These are phyloP conservation scores for Nanorana parkeri DNA, from an alignment of 2,113 vertebrate species.

Conservation along the genomic window DNA sequence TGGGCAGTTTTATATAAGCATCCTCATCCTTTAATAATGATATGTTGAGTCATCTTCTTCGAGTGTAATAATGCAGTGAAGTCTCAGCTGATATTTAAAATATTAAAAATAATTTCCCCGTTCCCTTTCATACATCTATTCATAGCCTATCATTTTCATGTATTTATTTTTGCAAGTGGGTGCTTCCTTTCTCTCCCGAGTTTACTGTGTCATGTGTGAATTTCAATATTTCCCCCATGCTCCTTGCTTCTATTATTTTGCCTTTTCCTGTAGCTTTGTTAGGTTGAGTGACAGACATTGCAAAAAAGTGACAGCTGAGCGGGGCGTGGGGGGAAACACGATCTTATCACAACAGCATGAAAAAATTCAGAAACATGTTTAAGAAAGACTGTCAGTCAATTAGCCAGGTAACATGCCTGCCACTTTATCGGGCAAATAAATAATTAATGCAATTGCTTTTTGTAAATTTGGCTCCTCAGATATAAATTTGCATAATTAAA, in stretches of 20 bases:
- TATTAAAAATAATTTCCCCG: too few relatives aligned
- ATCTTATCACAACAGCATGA: constrained; percentile 57
- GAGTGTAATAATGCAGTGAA: too few relatives aligned
- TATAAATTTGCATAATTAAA: constrained; percentile 85
- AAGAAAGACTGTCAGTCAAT: constrained; percentile 74
- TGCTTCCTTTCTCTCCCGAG: background rate
- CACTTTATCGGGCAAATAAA: constrained; percentile 77
- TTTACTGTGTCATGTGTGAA: constrained; percentile 9
- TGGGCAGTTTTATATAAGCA: too few relatives aligned
- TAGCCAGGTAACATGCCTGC: constrained; percentile 74
- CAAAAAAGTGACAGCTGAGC: constrained; percentile 35
- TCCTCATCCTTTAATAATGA: too few relatives aligned
- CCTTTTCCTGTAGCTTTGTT: background rate
- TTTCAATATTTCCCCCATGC: constrained; percentile 8
- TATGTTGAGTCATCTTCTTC: too few relatives aligned
- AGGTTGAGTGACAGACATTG: constrained; percentile 14
- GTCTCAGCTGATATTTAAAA: too few relatives aligned
- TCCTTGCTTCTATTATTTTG: constrained; percentile 7
- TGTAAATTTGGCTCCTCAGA: constrained; percentile 77
- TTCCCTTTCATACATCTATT: too few relatives aligned
- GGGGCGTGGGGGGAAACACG: constrained; percentile 1
- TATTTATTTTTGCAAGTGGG: too few relatives aligned
- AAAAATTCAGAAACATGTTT: constrained; percentile 71
- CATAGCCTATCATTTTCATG: too few relatives aligned
- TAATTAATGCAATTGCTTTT: constrained; percentile 83